Base-by-base conservation (phyloP, 2,888 invertebrate species). In the Sinotaia quadrata region DNA sequence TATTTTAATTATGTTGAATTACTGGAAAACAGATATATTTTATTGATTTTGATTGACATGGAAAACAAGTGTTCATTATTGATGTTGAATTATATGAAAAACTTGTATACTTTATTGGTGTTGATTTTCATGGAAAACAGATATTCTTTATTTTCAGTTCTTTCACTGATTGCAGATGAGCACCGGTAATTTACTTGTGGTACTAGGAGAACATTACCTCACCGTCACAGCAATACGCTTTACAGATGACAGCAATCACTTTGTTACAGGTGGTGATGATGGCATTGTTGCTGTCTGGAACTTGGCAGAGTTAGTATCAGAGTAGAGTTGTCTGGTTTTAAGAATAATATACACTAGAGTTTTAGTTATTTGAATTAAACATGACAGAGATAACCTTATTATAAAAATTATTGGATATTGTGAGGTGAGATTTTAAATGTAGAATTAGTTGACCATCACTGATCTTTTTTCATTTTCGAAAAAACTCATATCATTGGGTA, bases 241-340 rank as follows among this genome's bases (percentile, higher is more conserved):
- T 84, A 93, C 93, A 34, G 91, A 91, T 72, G 93, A 94, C 87
- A 93, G 94, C 2, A 91, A 92, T n/a, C 92, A 91, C 86, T 92
- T 97, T 81, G 90, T 94, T 5, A 92, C 93, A 36, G 94, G 92
- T 18, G 95, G 94, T 12, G 93, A 94, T 79, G 96, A 96, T 89
- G 95, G 95, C 5, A 91, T 94, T 82, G 92, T 96, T 0, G 91
- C 95, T 77, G 92, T 94, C 0, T 97, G 96, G 94, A 79, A 79
- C 24, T 61, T 87, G 10, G 69, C 75, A 44, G 81, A 79, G 84
- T 85, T 74, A 27, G 71, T 47, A 7, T 21, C n/a, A n/a, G n/a
- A n/a, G n/a, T n/a, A n/a, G n/a, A n/a, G n/a, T n/a, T n/a, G n/a
- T 62, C 34, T 15, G 12, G 5, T 21, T 15, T 15, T 52, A 8